Percentiles rank a stretch among this genome's conserved stretches.
Evolutionary conservation across 1,140 invertebrate genomes (phyloP).

Genomic region (Oreohelix idahoensis): DNA sequence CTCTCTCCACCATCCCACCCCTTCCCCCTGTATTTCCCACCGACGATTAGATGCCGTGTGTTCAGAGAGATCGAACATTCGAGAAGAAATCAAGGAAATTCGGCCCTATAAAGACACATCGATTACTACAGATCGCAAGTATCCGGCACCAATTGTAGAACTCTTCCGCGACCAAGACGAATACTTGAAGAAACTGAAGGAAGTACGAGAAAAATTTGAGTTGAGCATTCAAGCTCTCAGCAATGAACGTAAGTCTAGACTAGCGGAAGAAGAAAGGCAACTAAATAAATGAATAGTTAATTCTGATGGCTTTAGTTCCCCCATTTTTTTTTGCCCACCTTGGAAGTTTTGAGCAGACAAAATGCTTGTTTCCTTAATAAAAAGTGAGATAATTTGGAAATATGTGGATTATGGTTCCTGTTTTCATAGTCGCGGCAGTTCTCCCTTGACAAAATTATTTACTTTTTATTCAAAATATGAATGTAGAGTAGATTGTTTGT

Average conservation of each 20-base stretch:
- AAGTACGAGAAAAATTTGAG: conserved; percentile 30
- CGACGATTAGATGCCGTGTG: too few relatives aligned
- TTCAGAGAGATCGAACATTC: not conserved
- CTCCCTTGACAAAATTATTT: too few relatives aligned
- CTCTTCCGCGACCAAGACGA: conserved; percentile 37
- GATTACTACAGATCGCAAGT: not conserved
- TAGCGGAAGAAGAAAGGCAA: not conserved
- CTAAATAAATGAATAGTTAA: not conserved
- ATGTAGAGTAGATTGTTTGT: too few relatives aligned
- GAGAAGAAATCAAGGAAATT: not conserved
- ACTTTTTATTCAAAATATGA: too few relatives aligned
- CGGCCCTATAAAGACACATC: not conserved
- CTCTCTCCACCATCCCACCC: too few relatives aligned
- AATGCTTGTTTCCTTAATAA: too few relatives aligned
- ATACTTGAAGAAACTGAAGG: conserved; percentile 30
- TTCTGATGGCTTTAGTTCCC: not conserved
- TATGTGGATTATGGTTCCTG: too few relatives aligned
- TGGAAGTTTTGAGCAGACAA: too few relatives aligned
- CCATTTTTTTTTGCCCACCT: not conserved
- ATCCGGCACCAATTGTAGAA: not conserved
- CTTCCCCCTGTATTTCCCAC: too few relatives aligned
- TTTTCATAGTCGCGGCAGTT: too few relatives aligned
- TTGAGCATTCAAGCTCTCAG: conserved; percentile 23
- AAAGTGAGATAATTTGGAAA: too few relatives aligned
- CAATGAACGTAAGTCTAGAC: conserved; percentile 16